phyloP scores from a whole-genome alignment of 1,140 invertebrate genomes.

The Pantala flavescens region DNA sequence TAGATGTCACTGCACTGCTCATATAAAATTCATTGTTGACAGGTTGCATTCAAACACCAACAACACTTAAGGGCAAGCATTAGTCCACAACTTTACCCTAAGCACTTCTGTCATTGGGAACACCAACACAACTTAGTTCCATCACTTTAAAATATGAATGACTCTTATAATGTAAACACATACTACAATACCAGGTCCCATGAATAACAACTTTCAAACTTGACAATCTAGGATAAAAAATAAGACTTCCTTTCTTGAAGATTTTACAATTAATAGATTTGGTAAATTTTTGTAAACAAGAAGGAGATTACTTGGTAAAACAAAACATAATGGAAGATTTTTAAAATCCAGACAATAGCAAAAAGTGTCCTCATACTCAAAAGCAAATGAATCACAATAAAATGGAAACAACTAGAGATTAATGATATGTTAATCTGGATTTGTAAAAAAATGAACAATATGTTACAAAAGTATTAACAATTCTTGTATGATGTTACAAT shows the following conservation, averaged over 20 bases:
- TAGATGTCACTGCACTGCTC: slow-evolving; percentile 7
- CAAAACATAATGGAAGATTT: slow-evolving; percentile 4
- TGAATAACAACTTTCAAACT: slow-evolving; percentile 3
- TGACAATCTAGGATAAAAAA: slow-evolving; percentile 9
- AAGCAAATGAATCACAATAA: slow-evolving; percentile 10
- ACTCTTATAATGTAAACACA: not conserved
- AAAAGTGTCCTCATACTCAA: not conserved
- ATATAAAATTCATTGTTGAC: not conserved
- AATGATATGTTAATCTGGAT: slow-evolving; percentile 10
- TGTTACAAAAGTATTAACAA: slow-evolving; percentile 8
- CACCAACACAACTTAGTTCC: slow-evolving; percentile 1
- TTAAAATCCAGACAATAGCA: slow-evolving; percentile 1
- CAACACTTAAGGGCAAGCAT: not conserved
- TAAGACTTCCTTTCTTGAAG: not conserved
- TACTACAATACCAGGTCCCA: not conserved
- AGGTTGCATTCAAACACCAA: slow-evolving; percentile 1
- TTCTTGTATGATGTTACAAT: not conserved
- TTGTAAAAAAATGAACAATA: slow-evolving; percentile 11
- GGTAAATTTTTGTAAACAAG: not conserved
- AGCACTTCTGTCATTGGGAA: not conserved
- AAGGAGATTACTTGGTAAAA: not conserved
- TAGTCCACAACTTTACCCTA: not conserved
- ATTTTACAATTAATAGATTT: not conserved
- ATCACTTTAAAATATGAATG: not conserved
- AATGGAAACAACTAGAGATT: slow-evolving; percentile 8